Conservation (phyloP, 2,888 invertebrate genomes). For the Mellilla xanthometata region DNA sequence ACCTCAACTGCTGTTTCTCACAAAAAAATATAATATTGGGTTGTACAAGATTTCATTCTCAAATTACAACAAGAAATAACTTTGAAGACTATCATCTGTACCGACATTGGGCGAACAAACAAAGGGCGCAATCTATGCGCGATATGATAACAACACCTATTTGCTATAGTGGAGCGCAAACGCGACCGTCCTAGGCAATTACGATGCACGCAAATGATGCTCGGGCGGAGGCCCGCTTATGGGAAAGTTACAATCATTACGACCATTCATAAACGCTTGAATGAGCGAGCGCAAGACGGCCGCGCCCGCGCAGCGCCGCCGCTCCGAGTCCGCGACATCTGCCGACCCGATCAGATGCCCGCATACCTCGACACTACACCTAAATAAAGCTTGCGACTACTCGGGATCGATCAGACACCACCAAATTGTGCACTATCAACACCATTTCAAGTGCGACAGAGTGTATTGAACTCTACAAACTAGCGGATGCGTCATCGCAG, state of each 20-base stretch:
- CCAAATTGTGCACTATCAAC: slow-evolving; percentile 14
- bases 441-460: slow-evolving; percentile 27
- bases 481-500: slow-evolving; percentile 67
- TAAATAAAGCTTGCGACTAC: slow-evolving; percentile 27
- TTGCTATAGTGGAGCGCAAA: slow-evolving; percentile 20
- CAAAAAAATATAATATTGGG: no score
- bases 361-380: slow-evolving; percentile 26
- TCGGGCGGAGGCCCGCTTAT: slow-evolving; percentile 67
- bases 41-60: no score
- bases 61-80: no score
- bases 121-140: slow-evolving; percentile 30
- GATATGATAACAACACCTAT: slow-evolving; percentile 41
- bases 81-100: no score
- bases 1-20: not conserved
- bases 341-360: slow-evolving; percentile 36
- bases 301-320: slow-evolving; percentile 38
- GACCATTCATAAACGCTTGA: slow-evolving; percentile 78
- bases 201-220: slow-evolving; percentile 47
- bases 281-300: slow-evolving; percentile 70
- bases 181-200: slow-evolving; percentile 34
- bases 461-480: slow-evolving; percentile 76
- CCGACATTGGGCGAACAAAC: slow-evolving; percentile 13
- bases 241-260: slow-evolving; percentile 75
- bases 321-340: slow-evolving; percentile 57
- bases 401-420: slow-evolving; percentile 20